Evolutionary conservation across 2,888 invertebrate species (phyloP), one percentile per base, ranked within the genome.

Genomic region (Tachina fera): DNA sequence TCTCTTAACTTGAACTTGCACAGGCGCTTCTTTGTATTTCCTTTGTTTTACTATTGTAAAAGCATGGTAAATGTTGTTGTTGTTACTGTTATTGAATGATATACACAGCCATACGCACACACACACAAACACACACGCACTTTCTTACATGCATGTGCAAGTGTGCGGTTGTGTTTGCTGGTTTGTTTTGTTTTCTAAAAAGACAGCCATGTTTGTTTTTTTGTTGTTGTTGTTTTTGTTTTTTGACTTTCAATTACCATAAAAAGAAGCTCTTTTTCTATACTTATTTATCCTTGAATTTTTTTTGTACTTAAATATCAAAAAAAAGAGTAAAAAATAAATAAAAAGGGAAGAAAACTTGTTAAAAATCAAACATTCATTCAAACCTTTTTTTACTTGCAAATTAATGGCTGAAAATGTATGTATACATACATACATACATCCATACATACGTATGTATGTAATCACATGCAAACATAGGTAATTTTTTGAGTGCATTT

Each of bases 141-240:
- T 13, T 63, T 45, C 5, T 8, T 70, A 19, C 60, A 19, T 47
- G 71, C 58, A 22, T 65, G 22, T 22, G 22, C n/a, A 51, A 51
- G 31, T 60, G 41, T 56, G 14, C 31, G 77, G 13, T 43, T 80
- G 72, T 65, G 56, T 67, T 72, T 53, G 53, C 56, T 61, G 51
- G 63, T 70, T 75, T 80, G 63, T 86, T 79, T 74, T 77, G 58
- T 79, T 71, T 76, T 60, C 65, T 39, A 63, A 63, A n/a, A 77
- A 83, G 84, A 87, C 82, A 84, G 84, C 84, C 87, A 87, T 87
- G 67, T 87, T 84, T 80, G 78, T 80, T 86, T 80, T 86, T 82
- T 75, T 45, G 3, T 56, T 75, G 47, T 68, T 76, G 31, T 51
- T 76, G 49, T 16, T 82, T 77, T 82, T 80, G 70, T 78, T 49